Evolutionary conservation across 2,113 vertebrate species (phyloP), one percentile per base, ranked within the genome.

Genomic region (Cephalopholis sonnerati): DNA sequence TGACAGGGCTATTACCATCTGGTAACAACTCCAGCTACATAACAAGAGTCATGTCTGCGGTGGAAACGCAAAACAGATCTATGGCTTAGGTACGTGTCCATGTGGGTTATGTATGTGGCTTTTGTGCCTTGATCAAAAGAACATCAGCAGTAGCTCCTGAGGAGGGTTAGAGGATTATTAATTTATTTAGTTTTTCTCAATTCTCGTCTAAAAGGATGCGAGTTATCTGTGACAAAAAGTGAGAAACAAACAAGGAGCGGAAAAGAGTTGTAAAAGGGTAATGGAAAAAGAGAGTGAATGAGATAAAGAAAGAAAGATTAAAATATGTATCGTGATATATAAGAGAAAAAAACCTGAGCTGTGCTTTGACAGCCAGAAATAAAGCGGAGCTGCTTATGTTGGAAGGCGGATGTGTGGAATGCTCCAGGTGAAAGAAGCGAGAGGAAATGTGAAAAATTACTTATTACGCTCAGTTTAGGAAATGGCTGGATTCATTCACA

Each of bases 391-490:
- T 88, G 88, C 90, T 95, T 95, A 25, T 88, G 70, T 91, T 95
- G 86, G 92, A 95, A 50, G 69, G 57, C 36, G 63, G 68, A 74
- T 50, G 66, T 57, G 73, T 74, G 22, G 74, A 84, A 83, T 3
- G 62, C 72, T 94, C 91, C 88, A 92, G 86, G 83, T 91, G 88
- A 88, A 94, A 85, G 87, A 89, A 81, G 74, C 58, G 70, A 74
- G 66, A 87, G 92, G 90, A 94, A 94, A 93, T 83, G 80, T 94
- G 90, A 94, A 94, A 91, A 91, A 92, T 90, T 76, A 91, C 85
- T 92, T 91, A 84, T 89, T 92, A 88, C 61, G 44, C 87, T 88
- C 36, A 75, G 79, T 92, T 90, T 82, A 91, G 76, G 82, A 90
- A 83, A 71, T 75, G 81, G 85, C 71, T 87, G 85, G 79, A 87